Evolutionary conservation across 2,113 vertebrate genomes (phyloP).

Genomic region (Mus pahari): DNA sequence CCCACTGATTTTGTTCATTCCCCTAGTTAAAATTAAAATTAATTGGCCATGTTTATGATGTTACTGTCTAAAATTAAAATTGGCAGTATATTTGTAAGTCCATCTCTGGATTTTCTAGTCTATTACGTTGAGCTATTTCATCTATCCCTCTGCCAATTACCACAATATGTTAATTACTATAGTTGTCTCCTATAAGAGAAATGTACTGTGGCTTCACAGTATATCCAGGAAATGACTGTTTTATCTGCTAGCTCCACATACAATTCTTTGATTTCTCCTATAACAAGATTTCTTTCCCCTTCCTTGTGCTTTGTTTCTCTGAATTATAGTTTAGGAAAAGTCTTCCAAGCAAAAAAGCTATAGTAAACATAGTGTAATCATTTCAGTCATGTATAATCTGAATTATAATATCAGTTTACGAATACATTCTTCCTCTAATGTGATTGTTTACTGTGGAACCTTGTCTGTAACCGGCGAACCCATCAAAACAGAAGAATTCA

Average conservation of each 20-base stretch:
- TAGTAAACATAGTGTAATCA: background rate
- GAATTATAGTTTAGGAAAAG: conserved; percentile 16
- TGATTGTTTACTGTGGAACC: background rate
- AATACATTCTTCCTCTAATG: background rate
- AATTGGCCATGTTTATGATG: conserved; percentile 42
- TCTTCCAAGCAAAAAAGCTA: background rate
- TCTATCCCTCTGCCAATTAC: background rate
- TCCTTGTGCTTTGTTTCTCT: conserved; percentile 12
- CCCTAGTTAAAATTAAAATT: conserved; percentile 57
- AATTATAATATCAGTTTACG: background rate
- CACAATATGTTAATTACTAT: conserved; percentile 34
- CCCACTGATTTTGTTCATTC: conserved; percentile 1
- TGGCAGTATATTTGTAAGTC: background rate
- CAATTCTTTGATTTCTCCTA: background rate
- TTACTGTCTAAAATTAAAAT: conserved; percentile 48
- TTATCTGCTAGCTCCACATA: background rate
- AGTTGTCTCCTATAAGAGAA: background rate
- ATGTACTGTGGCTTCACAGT: background rate
- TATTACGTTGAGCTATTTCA: background rate
- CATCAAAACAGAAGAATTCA: background rate
- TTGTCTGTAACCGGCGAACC: background rate
- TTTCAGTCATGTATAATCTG: background rate
- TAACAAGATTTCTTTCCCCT: background rate
- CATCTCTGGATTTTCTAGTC: conserved; percentile 7
- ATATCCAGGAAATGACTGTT: conserved; percentile 8